A percentile compares a stretch with the other conserved stretches of the same genome.
phyloP scores from a whole-genome alignment of 2,888 invertebrate species.

The Lasius fuliginosus region DNA sequence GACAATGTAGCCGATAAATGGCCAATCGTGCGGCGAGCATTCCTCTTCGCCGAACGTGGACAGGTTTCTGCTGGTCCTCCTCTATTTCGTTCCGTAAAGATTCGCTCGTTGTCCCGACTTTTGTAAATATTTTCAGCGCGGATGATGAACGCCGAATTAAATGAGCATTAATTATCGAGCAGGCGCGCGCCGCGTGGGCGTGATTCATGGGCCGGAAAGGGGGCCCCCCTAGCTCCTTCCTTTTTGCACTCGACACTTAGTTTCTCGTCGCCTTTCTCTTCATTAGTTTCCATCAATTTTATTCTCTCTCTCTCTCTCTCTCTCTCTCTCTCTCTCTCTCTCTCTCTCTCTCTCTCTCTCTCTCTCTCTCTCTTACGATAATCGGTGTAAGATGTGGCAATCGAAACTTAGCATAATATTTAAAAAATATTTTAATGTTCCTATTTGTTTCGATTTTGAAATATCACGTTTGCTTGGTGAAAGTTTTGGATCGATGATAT shows the following conservation, averaged over 20 bases:
- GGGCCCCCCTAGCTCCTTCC: constrained; percentile 67
- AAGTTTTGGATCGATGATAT: background rate
- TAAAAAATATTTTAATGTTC: background rate
- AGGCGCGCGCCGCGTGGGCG: constrained; percentile 83
- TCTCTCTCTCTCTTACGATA: constrained; percentile 18
- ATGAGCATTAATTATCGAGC: constrained; percentile 85
- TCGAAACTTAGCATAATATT: background rate
- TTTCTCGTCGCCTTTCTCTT: constrained; percentile 57
- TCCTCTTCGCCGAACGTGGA: constrained; percentile 73
- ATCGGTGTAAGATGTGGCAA: constrained; percentile 7
- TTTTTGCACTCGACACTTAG: constrained; percentile 62
- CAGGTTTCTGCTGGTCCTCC: constrained; percentile 69
- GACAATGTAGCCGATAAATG: constrained; percentile 69
- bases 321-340: too few relatives aligned
- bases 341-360: background rate
- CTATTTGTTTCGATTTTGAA: background rate
- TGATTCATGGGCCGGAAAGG: constrained; percentile 83
- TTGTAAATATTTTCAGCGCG: constrained; percentile 82
- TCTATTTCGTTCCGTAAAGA: constrained; percentile 64
- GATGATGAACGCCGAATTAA: constrained; percentile 85
- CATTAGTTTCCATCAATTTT: constrained; percentile 33
- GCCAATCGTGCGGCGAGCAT: constrained; percentile 75
- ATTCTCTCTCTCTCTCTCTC: background rate
- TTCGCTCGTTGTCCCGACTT: constrained; percentile 75
- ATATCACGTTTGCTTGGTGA: background rate